These are phyloP conservation scores for Aramus guarauna DNA, from an alignment of 2,113 vertebrate species.

Conservation along the genomic window DNA sequence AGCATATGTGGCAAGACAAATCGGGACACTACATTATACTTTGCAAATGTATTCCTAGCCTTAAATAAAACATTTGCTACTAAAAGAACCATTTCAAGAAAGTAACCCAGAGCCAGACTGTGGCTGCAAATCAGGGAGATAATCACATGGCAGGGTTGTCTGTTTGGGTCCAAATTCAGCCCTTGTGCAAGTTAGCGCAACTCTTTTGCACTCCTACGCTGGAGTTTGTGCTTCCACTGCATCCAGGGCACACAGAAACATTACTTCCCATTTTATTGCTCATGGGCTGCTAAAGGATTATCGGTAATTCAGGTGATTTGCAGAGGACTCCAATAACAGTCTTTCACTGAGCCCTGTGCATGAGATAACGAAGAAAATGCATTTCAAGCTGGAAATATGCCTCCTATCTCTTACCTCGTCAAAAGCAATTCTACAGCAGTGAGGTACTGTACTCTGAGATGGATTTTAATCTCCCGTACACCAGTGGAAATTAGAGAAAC, in stretches of 20 bases:
- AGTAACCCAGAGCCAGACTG: not conserved
- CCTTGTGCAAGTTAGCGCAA: not conserved
- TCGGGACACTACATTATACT: not conserved
- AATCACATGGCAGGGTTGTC: not conserved
- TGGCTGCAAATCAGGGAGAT: not conserved
- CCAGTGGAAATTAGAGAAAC: conserved; percentile 22
- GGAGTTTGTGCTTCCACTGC: not conserved
- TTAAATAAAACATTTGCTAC: not conserved
- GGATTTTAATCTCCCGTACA: conserved; percentile 35
- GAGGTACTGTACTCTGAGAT: not conserved
- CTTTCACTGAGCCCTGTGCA: not conserved
- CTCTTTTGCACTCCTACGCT: not conserved
- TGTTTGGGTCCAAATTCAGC: not conserved
- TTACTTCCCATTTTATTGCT: not conserved
- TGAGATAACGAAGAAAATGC: conserved; percentile 2
- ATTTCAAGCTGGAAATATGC: conserved; percentile 14
- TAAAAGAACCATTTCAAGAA: not conserved
- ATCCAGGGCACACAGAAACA: not conserved
- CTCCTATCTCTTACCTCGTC: conserved; percentile 5
- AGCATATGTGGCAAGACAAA: not conserved
- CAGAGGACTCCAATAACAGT: not conserved
- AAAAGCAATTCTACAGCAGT: conserved; percentile 16
- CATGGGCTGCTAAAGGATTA: conserved; percentile 21
- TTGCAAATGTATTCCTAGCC: not conserved
- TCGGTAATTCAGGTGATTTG: not conserved